These are phyloP conservation scores for Notothenia coriiceps DNA, from an alignment of 2,113 vertebrate genomes.

Conservation along the genomic window DNA sequence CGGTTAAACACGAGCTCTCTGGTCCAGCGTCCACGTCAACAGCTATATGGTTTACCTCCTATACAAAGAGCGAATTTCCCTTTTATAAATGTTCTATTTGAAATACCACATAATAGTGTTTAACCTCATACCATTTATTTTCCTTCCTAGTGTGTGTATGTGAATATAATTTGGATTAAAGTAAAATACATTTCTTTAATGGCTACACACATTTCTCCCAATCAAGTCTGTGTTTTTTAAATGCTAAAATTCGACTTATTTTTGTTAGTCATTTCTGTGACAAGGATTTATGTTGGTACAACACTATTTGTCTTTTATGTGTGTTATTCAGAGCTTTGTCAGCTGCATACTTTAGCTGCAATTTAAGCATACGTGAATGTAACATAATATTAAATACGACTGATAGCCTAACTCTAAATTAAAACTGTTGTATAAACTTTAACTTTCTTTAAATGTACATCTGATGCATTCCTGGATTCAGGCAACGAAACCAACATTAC, in stretches of 20 bases:
- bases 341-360: not conserved
- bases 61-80: too few species aligned
- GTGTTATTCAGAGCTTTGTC: not conserved
- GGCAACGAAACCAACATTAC: not conserved
- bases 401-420: not conserved
- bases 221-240: not conserved
- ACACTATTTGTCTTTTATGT: not conserved
- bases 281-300: too few species aligned
- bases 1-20: constrained; percentile 20
- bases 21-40: not conserved
- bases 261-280: too few species aligned
- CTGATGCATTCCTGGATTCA: not conserved
- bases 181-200: not conserved
- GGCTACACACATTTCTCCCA: not conserved
- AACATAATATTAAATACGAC: not conserved
- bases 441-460: not conserved
- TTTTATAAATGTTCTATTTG: not conserved
- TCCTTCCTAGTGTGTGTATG: not conserved
- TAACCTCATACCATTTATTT: not conserved
- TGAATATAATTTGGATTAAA: not conserved
- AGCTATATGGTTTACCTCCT: not conserved
- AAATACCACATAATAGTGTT: not conserved
- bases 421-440: not conserved
- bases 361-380: not conserved
- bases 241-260: not conserved